Conservation (phyloP, 2,797 vertebrate genomes). For the Sebastes iracundus region DNA sequence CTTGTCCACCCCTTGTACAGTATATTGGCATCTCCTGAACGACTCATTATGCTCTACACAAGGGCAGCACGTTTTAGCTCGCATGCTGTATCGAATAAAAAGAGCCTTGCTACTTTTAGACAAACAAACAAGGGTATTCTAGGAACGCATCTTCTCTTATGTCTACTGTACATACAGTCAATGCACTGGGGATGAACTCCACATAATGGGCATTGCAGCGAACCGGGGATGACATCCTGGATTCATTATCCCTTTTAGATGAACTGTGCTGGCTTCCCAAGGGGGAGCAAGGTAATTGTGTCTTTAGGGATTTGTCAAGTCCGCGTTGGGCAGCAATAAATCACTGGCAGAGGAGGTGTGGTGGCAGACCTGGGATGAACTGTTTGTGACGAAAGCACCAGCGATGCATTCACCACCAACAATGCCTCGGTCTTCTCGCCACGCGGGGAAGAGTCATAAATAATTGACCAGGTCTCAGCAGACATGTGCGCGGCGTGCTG, state of each 20-base stretch:
- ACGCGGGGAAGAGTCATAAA: neutral
- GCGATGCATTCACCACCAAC: neutral
- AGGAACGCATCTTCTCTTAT: slow-evolving; percentile 8
- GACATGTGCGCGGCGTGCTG: neutral
- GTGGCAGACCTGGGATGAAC: slow-evolving; percentile 66
- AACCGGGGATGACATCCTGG: slow-evolving; percentile 65
- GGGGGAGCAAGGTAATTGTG: slow-evolving; percentile 77
- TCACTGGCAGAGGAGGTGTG: slow-evolving; percentile 67
- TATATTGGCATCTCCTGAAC: neutral
- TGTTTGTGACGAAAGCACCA: slow-evolving; percentile 46
- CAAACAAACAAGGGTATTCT: slow-evolving; percentile 40
- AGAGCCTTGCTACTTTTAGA: slow-evolving; percentile 37
- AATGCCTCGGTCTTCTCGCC: slow-evolving; percentile 1
- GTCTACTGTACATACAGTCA: slow-evolving; percentile 63
- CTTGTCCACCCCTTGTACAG: neutral
- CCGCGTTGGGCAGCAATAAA: slow-evolving; percentile 76
- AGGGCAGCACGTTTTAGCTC: neutral
- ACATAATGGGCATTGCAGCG: slow-evolving; percentile 58
- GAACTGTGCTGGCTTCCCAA: slow-evolving; percentile 67
- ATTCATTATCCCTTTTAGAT: slow-evolving; percentile 77
- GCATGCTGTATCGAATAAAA: neutral
- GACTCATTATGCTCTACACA: neutral
- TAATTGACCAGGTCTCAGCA: neutral
- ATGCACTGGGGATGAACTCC: slow-evolving; percentile 58
- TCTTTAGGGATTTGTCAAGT: slow-evolving; percentile 84